phyloP scores from a whole-genome alignment of 2,888 invertebrate species.

The Cryptocephalus moraei region DNA sequence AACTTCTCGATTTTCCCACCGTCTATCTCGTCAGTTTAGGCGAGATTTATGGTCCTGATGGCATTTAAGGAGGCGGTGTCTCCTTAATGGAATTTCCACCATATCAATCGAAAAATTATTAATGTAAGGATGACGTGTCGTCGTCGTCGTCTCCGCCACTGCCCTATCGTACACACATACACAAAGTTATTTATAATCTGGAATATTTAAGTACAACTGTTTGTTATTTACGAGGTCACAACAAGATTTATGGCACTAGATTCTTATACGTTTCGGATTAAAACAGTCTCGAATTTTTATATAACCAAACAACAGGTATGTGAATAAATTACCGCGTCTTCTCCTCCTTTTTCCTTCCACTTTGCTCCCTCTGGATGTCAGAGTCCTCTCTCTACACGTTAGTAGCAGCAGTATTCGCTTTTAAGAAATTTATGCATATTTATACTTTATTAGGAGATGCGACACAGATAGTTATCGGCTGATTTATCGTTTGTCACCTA shows the following conservation, averaged over 20 bases:
- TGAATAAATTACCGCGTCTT: constrained; percentile 31
- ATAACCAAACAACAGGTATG: constrained; percentile 37
- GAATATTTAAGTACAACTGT: constrained; percentile 43
- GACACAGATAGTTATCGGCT: constrained; percentile 26
- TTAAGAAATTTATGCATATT: constrained; percentile 25
- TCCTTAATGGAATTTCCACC: no score
- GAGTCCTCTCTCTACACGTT: no score
- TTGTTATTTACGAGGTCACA: constrained; percentile 43
- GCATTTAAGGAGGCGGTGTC: no score
- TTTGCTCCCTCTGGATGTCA: no score
- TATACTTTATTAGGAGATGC: constrained; percentile 27
- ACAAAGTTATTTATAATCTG: constrained; percentile 42
- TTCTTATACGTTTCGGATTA: constrained; percentile 42
- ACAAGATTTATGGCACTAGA: constrained; percentile 39
- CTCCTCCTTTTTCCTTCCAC: constrained; percentile 4
- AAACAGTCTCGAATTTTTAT: constrained; percentile 37
- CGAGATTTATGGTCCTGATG: no score
- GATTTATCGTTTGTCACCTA: constrained; percentile 18
- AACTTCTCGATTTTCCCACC: no score
- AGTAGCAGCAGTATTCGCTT: constrained; percentile 23
- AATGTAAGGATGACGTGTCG: no score
- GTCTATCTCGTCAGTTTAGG: no score
- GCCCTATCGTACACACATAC: constrained; percentile 20
- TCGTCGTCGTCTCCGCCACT: background rate
- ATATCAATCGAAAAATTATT: no score